A percentile compares a stretch with the other conserved stretches of the same genome.
Conservation (phyloP, 2,888 invertebrate genomes). For the Theretra japonica region DNA sequence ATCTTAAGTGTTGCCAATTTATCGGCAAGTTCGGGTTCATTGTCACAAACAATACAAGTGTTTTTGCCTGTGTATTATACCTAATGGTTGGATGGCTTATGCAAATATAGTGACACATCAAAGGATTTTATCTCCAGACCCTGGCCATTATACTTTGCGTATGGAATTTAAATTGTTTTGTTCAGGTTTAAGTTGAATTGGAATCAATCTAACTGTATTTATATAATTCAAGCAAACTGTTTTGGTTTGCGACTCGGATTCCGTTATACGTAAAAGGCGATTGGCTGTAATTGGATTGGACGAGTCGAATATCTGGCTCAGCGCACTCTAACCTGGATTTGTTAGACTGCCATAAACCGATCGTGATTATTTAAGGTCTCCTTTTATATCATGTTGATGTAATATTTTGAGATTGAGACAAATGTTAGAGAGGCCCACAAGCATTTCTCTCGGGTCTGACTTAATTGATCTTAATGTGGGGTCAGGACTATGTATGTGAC, state of each 20-base stretch:
- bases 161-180: background rate
- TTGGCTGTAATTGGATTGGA: slow-evolving; percentile 10
- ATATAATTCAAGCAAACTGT: background rate
- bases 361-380: background rate
- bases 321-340: background rate
- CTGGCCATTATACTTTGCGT: slow-evolving; percentile 6
- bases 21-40: slow-evolving; percentile 2
- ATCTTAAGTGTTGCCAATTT: slow-evolving; percentile 11
- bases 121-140: slow-evolving; percentile 18
- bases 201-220: background rate
- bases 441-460: no score
- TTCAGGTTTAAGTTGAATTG: background rate
- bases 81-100: background rate
- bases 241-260: slow-evolving; percentile 8
- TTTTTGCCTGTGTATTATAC: background rate
- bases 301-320: slow-evolving; percentile 14
- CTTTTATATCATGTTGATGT: background rate
- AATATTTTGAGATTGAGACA: no score
- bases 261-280: slow-evolving; percentile 17
- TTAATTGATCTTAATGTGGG: no score
- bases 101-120: slow-evolving; percentile 8
- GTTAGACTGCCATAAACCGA: background rate
- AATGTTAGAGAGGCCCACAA: no score
- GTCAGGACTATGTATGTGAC: no score
- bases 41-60: slow-evolving; percentile 18